Percentiles rank a stretch among this genome's conserved stretches.
phyloP scores from a whole-genome alignment of 2,797 vertebrate species.

The Moxostoma hubbsi region DNA sequence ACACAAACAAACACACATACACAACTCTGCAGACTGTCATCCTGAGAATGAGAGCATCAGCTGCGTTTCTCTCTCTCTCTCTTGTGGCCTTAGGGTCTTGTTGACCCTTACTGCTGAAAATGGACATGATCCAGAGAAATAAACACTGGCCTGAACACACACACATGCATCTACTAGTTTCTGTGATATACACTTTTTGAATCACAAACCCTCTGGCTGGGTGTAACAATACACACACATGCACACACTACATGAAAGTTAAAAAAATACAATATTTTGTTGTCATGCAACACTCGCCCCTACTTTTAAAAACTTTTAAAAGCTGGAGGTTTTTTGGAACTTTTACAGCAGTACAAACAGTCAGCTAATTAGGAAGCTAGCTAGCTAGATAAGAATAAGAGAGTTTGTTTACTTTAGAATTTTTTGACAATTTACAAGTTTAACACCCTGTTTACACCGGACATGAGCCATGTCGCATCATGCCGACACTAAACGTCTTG shows the following conservation, averaged over 20 bases:
- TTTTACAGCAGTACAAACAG: too few species aligned
- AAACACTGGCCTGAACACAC: not conserved
- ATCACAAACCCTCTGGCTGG: conserved; percentile 6
- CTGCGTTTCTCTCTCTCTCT: conserved; percentile 17
- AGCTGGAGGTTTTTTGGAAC: too few species aligned
- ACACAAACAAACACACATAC: conserved; percentile 25
- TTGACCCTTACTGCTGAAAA: conserved; percentile 4
- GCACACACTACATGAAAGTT: not conserved
- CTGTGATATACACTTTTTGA: not conserved
- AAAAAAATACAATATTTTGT: too few species aligned
- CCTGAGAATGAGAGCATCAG: not conserved
- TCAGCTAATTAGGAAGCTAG: too few species aligned
- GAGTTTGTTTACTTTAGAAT: too few species aligned
- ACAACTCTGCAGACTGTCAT: not conserved
- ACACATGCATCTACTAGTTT: conserved; percentile 26
- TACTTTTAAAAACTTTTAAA: too few species aligned
- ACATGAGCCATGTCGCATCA: too few species aligned
- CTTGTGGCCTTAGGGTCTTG: conserved; percentile 6
- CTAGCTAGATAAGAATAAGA: too few species aligned
- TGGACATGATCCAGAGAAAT: conserved; percentile 42
- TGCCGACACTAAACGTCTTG: too few species aligned
- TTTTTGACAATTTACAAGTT: too few species aligned
- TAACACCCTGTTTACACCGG: too few species aligned
- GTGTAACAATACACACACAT: not conserved
- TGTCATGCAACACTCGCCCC: not conserved